phyloP scores from a whole-genome alignment of 2,113 vertebrate species.

The Tautogolabrus adspersus region DNA sequence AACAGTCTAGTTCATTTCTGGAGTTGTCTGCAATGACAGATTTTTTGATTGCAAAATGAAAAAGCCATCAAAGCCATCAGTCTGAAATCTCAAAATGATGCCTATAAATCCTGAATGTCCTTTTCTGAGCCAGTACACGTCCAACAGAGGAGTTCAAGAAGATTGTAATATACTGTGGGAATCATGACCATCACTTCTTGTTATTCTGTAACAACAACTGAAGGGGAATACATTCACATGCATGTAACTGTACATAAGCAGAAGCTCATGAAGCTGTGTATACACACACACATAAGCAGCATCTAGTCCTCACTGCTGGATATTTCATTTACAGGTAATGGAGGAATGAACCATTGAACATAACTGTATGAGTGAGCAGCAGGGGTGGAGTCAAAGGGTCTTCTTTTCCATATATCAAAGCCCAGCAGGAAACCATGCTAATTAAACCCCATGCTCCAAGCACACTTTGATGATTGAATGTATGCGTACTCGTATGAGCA shows the following conservation, averaged over 20 bases:
- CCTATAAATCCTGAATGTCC: neutral
- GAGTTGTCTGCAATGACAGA: neutral
- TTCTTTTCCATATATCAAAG: conserved; percentile 7
- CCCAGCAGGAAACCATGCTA: conserved; percentile 44
- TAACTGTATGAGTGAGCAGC: neutral
- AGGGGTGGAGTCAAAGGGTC: neutral
- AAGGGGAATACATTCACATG: neutral
- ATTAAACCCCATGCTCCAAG: conserved; percentile 50
- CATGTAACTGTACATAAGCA: neutral
- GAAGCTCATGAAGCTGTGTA: neutral
- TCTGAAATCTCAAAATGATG: neutral
- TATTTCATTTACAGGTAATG: conserved; percentile 26
- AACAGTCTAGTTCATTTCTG: conserved; percentile 4
- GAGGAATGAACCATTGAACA: conserved; percentile 27
- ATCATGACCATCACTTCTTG: neutral
- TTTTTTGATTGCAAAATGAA: conserved; percentile 7
- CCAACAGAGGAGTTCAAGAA: no score
- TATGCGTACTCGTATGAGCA: neutral
- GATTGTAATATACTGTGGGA: neutral
- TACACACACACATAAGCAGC: neutral
- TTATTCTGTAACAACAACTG: neutral
- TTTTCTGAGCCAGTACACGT: neutral
- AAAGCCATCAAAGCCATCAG: neutral
- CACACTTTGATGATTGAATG: conserved; percentile 1
- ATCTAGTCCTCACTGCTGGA: neutral